Evolutionary conservation across 30 jellyfish, hydroid and myxozoan genomes (phyloP).

Genomic region (Clytia hemisphaerica): DNA sequence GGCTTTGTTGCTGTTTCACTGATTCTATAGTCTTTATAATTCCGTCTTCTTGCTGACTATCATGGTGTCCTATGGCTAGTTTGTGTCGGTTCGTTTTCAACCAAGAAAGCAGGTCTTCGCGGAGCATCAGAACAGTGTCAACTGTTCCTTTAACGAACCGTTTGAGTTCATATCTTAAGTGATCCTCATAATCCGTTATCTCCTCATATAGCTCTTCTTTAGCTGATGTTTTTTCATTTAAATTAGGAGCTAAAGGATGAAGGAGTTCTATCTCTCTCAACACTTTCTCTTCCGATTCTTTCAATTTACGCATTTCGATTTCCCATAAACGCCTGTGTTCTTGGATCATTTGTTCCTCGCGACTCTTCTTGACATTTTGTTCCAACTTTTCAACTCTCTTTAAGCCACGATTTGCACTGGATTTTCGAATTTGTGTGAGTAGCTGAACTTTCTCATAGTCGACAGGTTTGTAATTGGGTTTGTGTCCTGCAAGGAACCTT

Average conservation of each 20-base stretch:
- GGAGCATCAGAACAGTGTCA: constrained; percentile 48
- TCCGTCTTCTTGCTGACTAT: constrained; percentile 38
- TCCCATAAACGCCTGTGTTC: constrained; percentile 66
- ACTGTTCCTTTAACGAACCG: constrained; percentile 42
- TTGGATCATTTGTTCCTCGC: constrained; percentile 40
- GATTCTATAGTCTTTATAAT: constrained; percentile 42
- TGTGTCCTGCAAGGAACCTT: constrained; percentile 51
- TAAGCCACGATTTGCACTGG: constrained; percentile 58
- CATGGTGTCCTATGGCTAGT: constrained; percentile 23
- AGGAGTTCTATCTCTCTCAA: constrained; percentile 39
- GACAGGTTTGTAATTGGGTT: constrained; percentile 45
- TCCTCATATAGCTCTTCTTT: constrained; percentile 2
- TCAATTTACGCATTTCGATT: constrained; percentile 49
- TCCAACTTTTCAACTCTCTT: constrained; percentile 43
- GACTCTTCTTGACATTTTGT: constrained; percentile 26
- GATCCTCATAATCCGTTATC: constrained; percentile 3
- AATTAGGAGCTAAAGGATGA: not conserved
- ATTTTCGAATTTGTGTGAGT: constrained; percentile 40
- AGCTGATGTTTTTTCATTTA: not conserved
- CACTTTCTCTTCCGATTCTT: constrained; percentile 14
- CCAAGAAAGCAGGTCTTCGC: constrained; percentile 68
- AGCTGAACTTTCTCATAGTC: constrained; percentile 59
- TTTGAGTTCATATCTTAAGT: not conserved
- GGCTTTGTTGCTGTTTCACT: constrained; percentile 60
- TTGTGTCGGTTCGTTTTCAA: constrained; percentile 46